phyloP scores from a whole-genome alignment of 53 echinoderm and acorn worm species.

The Zoroaster sp. region DNA sequence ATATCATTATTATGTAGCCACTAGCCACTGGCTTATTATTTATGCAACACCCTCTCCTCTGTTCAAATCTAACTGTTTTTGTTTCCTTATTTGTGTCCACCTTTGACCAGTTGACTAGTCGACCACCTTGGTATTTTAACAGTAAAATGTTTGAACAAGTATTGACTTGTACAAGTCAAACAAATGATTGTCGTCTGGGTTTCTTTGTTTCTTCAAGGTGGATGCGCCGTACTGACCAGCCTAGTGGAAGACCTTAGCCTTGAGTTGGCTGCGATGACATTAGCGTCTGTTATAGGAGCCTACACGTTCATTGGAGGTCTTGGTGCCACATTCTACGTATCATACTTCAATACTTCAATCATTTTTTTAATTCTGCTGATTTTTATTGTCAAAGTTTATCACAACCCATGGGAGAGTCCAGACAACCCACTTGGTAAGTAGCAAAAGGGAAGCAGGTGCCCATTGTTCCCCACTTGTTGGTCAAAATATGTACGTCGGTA shows the following conservation, averaged over 20 bases:
- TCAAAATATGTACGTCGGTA: no score
- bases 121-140: no score
- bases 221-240: slow-evolving; percentile 81
- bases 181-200: not conserved
- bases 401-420: slow-evolving; percentile 52
- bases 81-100: no score
- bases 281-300: slow-evolving; percentile 85
- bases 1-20: no score
- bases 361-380: slow-evolving; percentile 79
- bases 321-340: slow-evolving; percentile 97
- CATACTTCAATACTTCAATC: slow-evolving; percentile 92
- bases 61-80: no score
- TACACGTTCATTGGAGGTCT: slow-evolving; percentile 94
- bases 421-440: slow-evolving; percentile 76
- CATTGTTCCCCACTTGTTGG: no score
- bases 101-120: no score
- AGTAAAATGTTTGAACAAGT: no score
- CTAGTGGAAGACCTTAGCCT: slow-evolving; percentile 80
- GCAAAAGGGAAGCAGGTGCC: no score
- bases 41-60: no score
- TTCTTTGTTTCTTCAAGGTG: slow-evolving; percentile 57
- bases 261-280: slow-evolving; percentile 80
- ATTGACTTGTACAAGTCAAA: no score
- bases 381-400: slow-evolving; percentile 81
- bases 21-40: no score